phyloP scores from a whole-genome alignment of 2,888 invertebrate species.

The Pyrrhia umbra region DNA sequence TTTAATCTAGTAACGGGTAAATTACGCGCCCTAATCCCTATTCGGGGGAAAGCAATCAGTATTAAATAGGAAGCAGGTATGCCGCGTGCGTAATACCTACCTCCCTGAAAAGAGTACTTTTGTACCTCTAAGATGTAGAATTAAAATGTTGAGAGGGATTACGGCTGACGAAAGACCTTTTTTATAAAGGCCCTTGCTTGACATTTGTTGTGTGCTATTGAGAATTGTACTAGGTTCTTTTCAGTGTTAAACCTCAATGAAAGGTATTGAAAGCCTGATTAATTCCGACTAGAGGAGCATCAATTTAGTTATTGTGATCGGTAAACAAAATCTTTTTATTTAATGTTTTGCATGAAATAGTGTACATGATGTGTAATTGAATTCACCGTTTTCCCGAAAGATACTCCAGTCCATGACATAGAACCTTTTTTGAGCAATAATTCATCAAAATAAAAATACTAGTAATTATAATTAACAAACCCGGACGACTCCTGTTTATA shows the following conservation, averaged over 20 bases:
- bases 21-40: conserved; percentile 76
- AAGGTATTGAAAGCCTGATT: background rate
- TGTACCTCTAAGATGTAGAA: conserved; percentile 42
- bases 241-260: background rate
- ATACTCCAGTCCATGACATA: too few relatives aligned
- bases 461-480: too few relatives aligned
- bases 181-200: background rate
- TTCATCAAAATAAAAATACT: too few relatives aligned
- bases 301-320: too few relatives aligned
- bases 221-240: background rate
- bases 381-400: too few relatives aligned
- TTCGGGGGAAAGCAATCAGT: conserved; percentile 74
- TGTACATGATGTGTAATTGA: too few relatives aligned
- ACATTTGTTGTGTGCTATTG: conserved; percentile 18
- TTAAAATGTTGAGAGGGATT: conserved; percentile 41
- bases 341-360: too few relatives aligned
- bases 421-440: too few relatives aligned
- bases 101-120: conserved; percentile 52
- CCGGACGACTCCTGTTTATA: too few relatives aligned
- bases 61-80: conserved; percentile 70
- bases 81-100: conserved; percentile 49
- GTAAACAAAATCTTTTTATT: too few relatives aligned
- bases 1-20: conserved; percentile 76
- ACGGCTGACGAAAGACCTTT: conserved; percentile 5
- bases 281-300: too few relatives aligned